Evolutionary conservation across 1,140 invertebrate genomes (phyloP).

Genomic region (Physella acuta): DNA sequence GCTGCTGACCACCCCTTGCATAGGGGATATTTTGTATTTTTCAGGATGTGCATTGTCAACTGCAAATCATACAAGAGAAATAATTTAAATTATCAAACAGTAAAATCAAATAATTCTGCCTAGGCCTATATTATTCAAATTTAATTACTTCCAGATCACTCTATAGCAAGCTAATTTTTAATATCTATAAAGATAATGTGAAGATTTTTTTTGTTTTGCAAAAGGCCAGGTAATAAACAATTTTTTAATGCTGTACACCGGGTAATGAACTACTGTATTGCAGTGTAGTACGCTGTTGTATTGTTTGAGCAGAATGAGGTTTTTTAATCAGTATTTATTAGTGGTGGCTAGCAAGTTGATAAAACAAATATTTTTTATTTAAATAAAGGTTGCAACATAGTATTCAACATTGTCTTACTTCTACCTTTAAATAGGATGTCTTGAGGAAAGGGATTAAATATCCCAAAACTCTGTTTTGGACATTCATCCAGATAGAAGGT

Average conservation of each 20-base stretch:
- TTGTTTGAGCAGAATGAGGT: not conserved
- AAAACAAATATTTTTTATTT: not conserved
- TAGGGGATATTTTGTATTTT: slow-evolving; percentile 1
- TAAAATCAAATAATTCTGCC: too few species aligned
- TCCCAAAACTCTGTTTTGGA: not conserved
- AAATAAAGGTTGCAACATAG: not conserved
- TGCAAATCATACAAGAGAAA: not conserved
- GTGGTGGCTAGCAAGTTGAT: not conserved
- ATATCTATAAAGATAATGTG: too few species aligned
- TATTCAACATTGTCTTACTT: not conserved
- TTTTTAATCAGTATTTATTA: not conserved
- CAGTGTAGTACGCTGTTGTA: not conserved
- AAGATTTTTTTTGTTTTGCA: too few species aligned
- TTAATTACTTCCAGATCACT: too few species aligned
- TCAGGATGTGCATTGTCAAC: slow-evolving; percentile 14
- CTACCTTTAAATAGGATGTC: slow-evolving; percentile 15
- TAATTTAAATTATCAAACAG: too few species aligned
- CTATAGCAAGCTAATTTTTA: too few species aligned
- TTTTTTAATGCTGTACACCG: not conserved
- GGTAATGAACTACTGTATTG: not conserved
- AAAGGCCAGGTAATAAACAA: not conserved
- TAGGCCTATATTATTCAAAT: too few species aligned
- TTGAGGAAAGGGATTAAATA: slow-evolving; percentile 6
- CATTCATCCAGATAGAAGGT: not conserved
- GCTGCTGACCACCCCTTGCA: slow-evolving; percentile 8